Conservation (phyloP, 2,888 invertebrate genomes). For the Noctua pronuba region DNA sequence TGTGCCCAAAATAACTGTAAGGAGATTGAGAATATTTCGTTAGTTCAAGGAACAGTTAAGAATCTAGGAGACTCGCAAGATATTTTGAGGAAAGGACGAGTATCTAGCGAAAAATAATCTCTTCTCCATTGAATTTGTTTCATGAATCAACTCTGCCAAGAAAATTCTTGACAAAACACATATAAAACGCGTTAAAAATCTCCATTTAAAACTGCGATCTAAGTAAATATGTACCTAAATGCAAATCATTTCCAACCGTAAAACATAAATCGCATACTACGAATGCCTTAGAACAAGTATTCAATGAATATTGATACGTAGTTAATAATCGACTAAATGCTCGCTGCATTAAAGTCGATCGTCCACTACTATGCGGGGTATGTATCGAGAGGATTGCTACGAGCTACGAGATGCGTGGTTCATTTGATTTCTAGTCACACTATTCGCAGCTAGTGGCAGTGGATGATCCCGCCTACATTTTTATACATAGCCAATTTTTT, state of each 20-base stretch:
- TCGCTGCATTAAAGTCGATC: slow-evolving; percentile 1
- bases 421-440: not conserved
- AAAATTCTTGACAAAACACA: not conserved
- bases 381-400: not conserved
- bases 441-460: not conserved
- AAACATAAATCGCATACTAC: slow-evolving; percentile 33
- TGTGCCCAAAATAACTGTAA: slow-evolving; percentile 2
- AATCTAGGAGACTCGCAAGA: not conserved
- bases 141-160: not conserved
- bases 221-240: slow-evolving; percentile 13
- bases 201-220: slow-evolving; percentile 13
- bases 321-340: slow-evolving; percentile 44
- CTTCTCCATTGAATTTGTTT: not conserved
- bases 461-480: not conserved
- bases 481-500: not conserved
- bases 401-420: not conserved
- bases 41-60: not conserved
- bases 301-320: slow-evolving; percentile 52
- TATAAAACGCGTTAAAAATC: not conserved
- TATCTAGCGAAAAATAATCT: not conserved
- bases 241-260: slow-evolving; percentile 28
- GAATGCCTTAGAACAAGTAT: slow-evolving; percentile 44
- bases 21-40: not conserved
- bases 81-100: slow-evolving; percentile 1
- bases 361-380: not conserved